Percentiles rank a stretch among this genome's conserved stretches.
These are phyloP conservation scores for Cephonodes hylas DNA, from an alignment of 2,888 invertebrate genomes.

Conservation along the genomic window DNA sequence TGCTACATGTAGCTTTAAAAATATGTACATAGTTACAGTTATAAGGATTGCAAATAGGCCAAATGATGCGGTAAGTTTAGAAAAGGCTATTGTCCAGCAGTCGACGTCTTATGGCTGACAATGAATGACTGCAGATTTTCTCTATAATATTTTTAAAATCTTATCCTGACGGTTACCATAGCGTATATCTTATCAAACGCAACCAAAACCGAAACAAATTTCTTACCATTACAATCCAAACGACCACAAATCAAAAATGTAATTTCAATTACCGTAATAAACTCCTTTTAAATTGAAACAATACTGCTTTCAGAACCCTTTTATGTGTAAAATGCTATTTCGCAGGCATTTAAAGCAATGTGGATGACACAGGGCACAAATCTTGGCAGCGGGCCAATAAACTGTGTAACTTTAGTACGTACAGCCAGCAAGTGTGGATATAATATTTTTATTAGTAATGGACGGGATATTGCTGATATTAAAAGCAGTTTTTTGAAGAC, in stretches of 20 bases:
- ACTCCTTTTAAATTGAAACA: not conserved
- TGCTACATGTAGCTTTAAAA: too few relatives aligned
- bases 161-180: too few relatives aligned
- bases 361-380: slow-evolving; percentile 6
- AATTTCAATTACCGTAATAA: not conserved
- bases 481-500: not conserved
- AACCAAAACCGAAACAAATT: too few relatives aligned
- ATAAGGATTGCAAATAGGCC: too few relatives aligned
- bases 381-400: slow-evolving; percentile 10
- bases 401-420: slow-evolving; percentile 8
- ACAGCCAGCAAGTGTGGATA: not conserved
- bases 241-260: not conserved
- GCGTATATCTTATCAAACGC: too few relatives aligned
- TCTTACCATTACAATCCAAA: too few relatives aligned
- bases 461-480: not conserved
- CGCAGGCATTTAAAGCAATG: slow-evolving; percentile 1
- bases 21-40: too few relatives aligned
- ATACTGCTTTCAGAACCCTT: not conserved
- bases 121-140: too few relatives aligned
- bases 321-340: slow-evolving; percentile 6
- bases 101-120: too few relatives aligned
- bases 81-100: too few relatives aligned
- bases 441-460: not conserved
- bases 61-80: too few relatives aligned
- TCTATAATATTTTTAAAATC: too few relatives aligned